Base-by-base conservation (phyloP, 2,113 vertebrate species). In the Rana temporaria region DNA sequence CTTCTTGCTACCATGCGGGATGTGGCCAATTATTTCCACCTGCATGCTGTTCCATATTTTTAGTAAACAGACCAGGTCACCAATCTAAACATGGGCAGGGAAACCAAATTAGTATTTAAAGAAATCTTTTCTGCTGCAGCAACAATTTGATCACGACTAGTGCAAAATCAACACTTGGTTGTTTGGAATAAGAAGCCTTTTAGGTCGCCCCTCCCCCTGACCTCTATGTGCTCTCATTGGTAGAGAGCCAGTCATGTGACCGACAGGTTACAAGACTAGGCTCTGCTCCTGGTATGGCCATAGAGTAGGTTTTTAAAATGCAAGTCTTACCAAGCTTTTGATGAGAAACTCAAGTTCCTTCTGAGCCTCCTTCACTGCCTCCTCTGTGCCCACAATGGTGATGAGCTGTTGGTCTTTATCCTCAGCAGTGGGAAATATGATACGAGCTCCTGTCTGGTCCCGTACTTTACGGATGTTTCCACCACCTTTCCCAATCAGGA, bases 341-440 rank as follows among this genome's bases (percentile, higher is more conserved):
- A 99, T 99, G 77, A 99, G 94, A 0, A 93, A 90, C 87, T 99
- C 96, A 86, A 99, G 90, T 85, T 99, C 98, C 80, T 91, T 96
- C 88, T 97, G 96, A 0, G 98, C 98, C 32, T 98, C 97, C 38
- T 92, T 93, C 81, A 98, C 98, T 0, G 98, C 96, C 7, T 96
- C 98, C 83, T 99, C 98, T 0, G 96, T 99, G 24, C 98, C 98
- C 8, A 99, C 93, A 88, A 99, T 97, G 15, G 96, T 98, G 88
- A 99, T 99, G 71, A 99, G 93, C 18, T 99, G 98, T 88, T 99
- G 98, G 84, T 99, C 98, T 88, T 96, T 95, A 89, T 99, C 98
- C 0, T 99, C 98, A 0, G 92, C 84, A 0, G 96, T 94, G 0
- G 98, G 98, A 88, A 99, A 99, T 74, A 99, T 98, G 80, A 99